Conservation (phyloP, 1,140 invertebrate genomes). For the Dysdera silvatica region DNA sequence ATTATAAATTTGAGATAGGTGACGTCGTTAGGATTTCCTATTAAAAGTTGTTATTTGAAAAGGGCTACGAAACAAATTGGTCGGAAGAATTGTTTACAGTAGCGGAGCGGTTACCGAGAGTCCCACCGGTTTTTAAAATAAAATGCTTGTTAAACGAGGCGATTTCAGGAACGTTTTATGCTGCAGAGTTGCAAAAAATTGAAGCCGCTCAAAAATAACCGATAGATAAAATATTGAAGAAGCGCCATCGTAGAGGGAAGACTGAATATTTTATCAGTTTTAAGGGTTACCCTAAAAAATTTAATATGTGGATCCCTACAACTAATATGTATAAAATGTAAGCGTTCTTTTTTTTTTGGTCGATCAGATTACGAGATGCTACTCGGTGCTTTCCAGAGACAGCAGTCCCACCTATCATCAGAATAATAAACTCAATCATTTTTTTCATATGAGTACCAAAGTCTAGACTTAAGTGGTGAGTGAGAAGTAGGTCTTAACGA, state of each 20-base stretch:
- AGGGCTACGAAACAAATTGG: slow-evolving; percentile 14
- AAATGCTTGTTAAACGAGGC: slow-evolving; percentile 7
- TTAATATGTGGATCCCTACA: slow-evolving; percentile 40
- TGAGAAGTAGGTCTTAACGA: too few relatives aligned
- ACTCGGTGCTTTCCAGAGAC: too few relatives aligned
- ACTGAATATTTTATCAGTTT: slow-evolving; percentile 7
- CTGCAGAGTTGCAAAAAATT: neutral
- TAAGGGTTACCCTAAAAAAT: slow-evolving; percentile 3
- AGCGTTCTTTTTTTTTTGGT: too few relatives aligned
- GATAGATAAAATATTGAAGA: neutral
- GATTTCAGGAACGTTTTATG: slow-evolving; percentile 22
- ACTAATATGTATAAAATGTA: too few relatives aligned
- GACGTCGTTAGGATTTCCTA: slow-evolving; percentile 32
- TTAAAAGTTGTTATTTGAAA: slow-evolving; percentile 24
- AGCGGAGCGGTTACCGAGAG: neutral
- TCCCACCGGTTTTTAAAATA: slow-evolving; percentile 14
- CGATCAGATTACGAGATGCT: too few relatives aligned
- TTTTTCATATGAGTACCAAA: too few relatives aligned
- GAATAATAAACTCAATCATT: too few relatives aligned
- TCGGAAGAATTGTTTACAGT: slow-evolving; percentile 26
- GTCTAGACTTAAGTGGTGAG: too few relatives aligned
- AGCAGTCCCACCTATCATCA: too few relatives aligned
- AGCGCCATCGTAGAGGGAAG: neutral
- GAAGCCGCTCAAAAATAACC: neutral
- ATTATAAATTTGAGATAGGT: slow-evolving; percentile 38